Evolutionary conservation across 2,797 vertebrate species (phyloP), one percentile per base, ranked within the genome.

Genomic region (Pseudochirops corinnae): DNA sequence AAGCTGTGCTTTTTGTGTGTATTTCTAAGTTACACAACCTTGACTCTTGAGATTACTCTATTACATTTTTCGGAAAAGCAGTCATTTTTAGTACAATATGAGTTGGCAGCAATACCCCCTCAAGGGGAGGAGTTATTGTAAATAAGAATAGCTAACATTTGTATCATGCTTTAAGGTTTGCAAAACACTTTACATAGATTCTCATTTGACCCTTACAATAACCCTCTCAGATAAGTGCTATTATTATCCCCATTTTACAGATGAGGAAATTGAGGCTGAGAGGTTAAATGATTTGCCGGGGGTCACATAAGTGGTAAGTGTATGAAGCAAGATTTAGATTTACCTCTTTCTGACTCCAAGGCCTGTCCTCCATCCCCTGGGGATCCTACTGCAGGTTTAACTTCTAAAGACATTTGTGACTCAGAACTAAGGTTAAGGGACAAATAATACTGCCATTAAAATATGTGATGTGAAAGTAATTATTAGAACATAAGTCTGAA

Each of bases 391-490:
- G 21, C n/a, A 39, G n/a, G 18, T 96, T 94, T 82, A 74, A 90
- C 90, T 29, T 92, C 24, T 60, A 0, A 62, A 55, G 0, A 94
- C 90, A 28, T 55, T 31, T 0, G 94, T 98, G 0, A 97, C 74
- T 55, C 95, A 55, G 21, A 11, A 46, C 74, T 82, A 96, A 98
- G 97, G 93, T 97, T 96, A 92, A 24, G 39, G 3, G 39, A 87
- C 39, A 87, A 87, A 74, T 24, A 39, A 46, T 11, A 26, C 94
- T 97, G 97, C 96, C 94, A 87, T 97, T 96, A 97, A 97, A 93
- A 93, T 1, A 50, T 96, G 95, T 92, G 93, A 93, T n/a, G 92
- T 96, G 96, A 93, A 93, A 26, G 95, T 95, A 93, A 46, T 93
- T 87, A 2, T 93, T 90, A 52, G 93, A 56, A 1, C 93, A 96